These are phyloP conservation scores for Cnemophilus loriae DNA, from an alignment of 2,113 vertebrate genomes.

Conservation along the genomic window DNA sequence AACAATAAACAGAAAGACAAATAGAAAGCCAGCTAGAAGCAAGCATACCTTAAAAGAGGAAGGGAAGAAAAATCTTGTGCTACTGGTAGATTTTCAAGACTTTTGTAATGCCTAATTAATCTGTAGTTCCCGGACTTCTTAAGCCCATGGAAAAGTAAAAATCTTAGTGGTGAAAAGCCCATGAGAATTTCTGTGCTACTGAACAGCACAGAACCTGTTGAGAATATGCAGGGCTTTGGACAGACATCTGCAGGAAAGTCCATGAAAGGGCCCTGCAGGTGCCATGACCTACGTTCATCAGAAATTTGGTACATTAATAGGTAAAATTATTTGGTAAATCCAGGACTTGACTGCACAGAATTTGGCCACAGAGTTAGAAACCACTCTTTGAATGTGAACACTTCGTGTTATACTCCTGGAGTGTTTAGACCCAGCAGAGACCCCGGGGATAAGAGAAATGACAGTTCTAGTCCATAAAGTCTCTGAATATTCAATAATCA, in stretches of 20 bases:
- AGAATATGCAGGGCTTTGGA: not conserved
- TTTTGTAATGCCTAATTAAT: not conserved
- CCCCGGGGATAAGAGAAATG: not conserved
- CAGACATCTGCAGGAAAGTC: not conserved
- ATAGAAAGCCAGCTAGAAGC: not conserved
- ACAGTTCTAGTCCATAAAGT: not conserved
- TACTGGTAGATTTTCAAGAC: not conserved
- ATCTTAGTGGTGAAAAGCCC: not conserved
- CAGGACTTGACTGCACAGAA: not conserved
- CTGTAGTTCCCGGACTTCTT: not conserved
- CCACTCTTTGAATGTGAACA: not conserved
- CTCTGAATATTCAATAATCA: not conserved
- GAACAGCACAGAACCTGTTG: not conserved
- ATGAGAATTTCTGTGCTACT: not conserved
- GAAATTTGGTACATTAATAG: not conserved
- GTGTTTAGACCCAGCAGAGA: not conserved
- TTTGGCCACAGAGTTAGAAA: not conserved
- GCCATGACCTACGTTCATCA: not conserved
- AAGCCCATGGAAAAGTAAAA: not conserved
- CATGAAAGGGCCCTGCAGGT: not conserved
- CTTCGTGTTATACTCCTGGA: not conserved
- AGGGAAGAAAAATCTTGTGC: not conserved
- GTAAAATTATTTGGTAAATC: not conserved
- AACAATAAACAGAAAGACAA: not conserved
- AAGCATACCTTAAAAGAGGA: not conserved